Evolutionary conservation across 2,797 vertebrate genomes (phyloP).

Genomic region (Anomalospiza imberbis): DNA sequence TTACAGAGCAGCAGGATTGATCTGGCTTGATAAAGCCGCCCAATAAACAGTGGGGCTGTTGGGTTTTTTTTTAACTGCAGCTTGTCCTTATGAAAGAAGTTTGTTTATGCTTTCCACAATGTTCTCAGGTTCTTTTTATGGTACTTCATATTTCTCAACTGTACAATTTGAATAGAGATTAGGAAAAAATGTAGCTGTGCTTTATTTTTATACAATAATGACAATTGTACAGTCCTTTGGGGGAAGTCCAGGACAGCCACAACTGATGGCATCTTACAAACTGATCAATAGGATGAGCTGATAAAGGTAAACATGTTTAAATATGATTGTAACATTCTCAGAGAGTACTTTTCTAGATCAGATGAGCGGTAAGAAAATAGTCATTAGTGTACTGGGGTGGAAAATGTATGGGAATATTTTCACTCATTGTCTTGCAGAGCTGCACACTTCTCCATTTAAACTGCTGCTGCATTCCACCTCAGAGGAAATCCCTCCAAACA

Average conservation of each 20-base stretch:
- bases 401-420: neutral
- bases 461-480: neutral
- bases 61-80: neutral
- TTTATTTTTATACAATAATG: neutral
- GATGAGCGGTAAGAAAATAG: neutral
- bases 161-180: neutral
- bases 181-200: neutral
- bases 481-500: neutral
- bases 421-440: neutral
- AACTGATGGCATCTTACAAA: neutral
- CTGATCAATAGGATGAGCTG: neutral
- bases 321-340: neutral
- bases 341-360: neutral
- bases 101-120: slow-evolving; percentile 7
- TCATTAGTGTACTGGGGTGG: neutral
- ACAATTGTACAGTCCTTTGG: neutral
- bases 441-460: neutral
- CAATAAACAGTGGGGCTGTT: neutral
- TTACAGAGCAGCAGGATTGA: neutral
- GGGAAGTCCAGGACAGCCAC: neutral
- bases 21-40: neutral
- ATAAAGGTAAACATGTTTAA: neutral
- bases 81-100: neutral
- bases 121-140: neutral
- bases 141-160: neutral